Conservation (phyloP, 2,113 vertebrate genomes). For the Neomonachus schauinslandi region DNA sequence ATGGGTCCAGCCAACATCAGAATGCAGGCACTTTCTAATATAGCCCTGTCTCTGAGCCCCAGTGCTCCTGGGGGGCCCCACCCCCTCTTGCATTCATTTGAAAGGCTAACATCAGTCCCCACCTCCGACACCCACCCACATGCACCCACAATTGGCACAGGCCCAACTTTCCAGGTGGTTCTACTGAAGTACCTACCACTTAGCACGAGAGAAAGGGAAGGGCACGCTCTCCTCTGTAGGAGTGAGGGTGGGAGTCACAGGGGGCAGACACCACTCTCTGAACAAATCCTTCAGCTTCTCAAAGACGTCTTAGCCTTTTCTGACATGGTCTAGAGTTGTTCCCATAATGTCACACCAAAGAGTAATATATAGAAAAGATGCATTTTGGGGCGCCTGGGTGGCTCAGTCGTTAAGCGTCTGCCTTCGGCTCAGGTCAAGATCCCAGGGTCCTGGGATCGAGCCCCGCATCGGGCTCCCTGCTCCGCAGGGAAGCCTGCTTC, state of each 20-base stretch:
- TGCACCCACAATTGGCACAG: neutral
- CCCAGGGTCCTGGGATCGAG: too few species aligned
- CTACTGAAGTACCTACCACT: neutral
- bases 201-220: neutral
- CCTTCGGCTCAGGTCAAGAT: too few species aligned
- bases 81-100: neutral
- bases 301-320: neutral
- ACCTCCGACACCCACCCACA: neutral
- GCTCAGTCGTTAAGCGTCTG: too few species aligned
- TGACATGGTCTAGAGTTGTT: neutral
- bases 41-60: neutral
- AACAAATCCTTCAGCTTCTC: neutral
- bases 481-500: too few species aligned
- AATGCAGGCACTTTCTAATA: neutral
- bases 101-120: neutral
- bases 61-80: too few species aligned
- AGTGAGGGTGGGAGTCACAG: rapidly evolving
- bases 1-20: neutral
- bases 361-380: neutral
- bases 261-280: rapidly evolving
- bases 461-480: too few species aligned
- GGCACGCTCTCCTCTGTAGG: rapidly evolving
- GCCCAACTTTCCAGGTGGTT: neutral
- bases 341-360: neutral
- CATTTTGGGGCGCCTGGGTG: neutral